Conservation (phyloP, 2,113 vertebrate genomes). For the Cheirogaleus medius region DNA sequence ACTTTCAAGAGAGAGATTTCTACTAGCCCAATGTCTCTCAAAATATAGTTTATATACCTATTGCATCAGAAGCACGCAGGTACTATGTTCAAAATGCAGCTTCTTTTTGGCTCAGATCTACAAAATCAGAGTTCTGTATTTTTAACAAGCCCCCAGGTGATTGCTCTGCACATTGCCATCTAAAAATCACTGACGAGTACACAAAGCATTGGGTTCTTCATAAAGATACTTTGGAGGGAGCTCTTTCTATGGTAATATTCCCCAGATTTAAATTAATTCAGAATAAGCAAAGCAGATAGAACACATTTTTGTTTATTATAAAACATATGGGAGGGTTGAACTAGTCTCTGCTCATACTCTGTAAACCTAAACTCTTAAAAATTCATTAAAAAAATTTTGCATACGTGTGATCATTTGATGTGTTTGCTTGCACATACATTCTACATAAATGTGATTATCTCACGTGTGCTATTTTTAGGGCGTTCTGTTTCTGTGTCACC, state of each 20-base stretch:
- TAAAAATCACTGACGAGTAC: not conserved
- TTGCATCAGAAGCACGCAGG: not conserved
- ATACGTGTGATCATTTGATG: not conserved
- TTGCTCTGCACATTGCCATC: not conserved
- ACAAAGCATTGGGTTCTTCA: not conserved
- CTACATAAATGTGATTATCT: not conserved
- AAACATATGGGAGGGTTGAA: not conserved
- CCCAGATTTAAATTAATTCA: slow-evolving; percentile 2
- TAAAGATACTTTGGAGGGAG: not conserved
- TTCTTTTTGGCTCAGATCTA: slow-evolving; percentile 18
- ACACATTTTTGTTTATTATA: not conserved
- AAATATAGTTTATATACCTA: not conserved
- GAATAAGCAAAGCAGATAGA: not conserved
- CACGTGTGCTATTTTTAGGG: not conserved
- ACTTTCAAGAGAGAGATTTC: not conserved
- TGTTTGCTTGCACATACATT: not conserved
- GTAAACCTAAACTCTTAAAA: not conserved
- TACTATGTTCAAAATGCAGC: not conserved
- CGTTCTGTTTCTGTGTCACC: not conserved
- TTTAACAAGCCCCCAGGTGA: not conserved
- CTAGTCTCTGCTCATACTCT: not conserved
- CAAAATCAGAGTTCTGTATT: not conserved
- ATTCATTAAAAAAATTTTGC: not conserved
- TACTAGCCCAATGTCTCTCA: not conserved
- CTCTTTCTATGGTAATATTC: not conserved